Conservation (phyloP, 1,140 invertebrate species). For the Trachymyrmex cornetzi region DNA sequence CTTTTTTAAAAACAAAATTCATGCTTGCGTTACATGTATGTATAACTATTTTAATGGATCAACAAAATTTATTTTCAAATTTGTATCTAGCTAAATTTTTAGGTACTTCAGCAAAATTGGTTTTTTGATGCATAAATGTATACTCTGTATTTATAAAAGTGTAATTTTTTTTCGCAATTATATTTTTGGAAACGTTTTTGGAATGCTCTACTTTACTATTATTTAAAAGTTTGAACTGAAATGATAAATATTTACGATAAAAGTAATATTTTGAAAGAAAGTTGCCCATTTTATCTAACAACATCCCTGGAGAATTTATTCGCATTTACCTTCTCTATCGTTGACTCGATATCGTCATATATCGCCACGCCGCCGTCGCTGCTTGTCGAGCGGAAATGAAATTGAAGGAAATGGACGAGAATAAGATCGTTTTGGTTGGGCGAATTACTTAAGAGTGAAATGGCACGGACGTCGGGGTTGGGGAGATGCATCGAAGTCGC, state of each 20-base stretch:
- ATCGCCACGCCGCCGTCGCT: not conserved
- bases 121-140: no score
- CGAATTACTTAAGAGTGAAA: conserved; percentile 63
- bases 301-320: not conserved
- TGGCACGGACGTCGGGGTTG: conserved; percentile 11
- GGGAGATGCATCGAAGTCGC: conserved; percentile 50
- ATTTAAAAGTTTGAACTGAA: not conserved
- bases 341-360: conserved; percentile 36
- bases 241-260: not conserved
- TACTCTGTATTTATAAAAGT: no score
- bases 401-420: conserved; percentile 60
- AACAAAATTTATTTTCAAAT: no score
- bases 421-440: conserved; percentile 59
- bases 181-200: not conserved
- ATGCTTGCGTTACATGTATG: no score
- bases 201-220: not conserved
- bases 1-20: no score
- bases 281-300: not conserved
- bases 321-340: conserved; percentile 24
- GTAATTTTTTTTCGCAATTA: not conserved
- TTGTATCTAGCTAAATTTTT: no score
- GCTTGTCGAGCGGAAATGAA: conserved; percentile 53
- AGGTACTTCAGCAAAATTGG: no score
- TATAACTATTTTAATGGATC: no score
- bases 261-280: conserved; percentile 1